phyloP scores from a whole-genome alignment of 1,140 invertebrate species.

The Sipha flava region DNA sequence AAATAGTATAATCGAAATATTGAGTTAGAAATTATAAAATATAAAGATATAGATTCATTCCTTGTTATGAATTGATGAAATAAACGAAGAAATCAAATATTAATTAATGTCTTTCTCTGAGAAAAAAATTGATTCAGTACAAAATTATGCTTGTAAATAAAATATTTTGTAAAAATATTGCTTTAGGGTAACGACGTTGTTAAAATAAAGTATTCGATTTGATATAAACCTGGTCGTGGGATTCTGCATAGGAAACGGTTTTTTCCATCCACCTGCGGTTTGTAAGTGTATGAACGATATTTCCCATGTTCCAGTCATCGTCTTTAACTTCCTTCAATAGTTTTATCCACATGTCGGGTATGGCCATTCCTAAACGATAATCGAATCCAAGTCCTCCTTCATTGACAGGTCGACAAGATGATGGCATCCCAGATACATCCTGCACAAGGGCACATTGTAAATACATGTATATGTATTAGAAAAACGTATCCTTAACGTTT shows the following conservation, averaged over 20 bases:
- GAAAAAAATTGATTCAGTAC: too few relatives aligned
- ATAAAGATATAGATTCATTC: too few relatives aligned
- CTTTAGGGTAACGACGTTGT: too few relatives aligned
- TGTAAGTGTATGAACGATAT: conserved; percentile 88
- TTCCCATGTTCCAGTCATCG: conserved; percentile 90
- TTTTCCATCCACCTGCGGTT: conserved; percentile 94
- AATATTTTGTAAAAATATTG: too few relatives aligned
- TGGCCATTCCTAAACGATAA: conserved; percentile 94
- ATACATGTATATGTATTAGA: not conserved
- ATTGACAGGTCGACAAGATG: conserved; percentile 77
- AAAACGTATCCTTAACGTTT: not conserved
- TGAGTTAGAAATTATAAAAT: too few relatives aligned
- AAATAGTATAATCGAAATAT: too few relatives aligned
- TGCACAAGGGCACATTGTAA: conserved; percentile 41
- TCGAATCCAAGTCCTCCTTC: conserved; percentile 97
- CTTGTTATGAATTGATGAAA: too few relatives aligned
- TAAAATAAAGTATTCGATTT: too few relatives aligned
- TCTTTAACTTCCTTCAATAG: conserved; percentile 73
- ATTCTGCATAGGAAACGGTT: conserved; percentile 93
- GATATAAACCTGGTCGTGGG: conserved; percentile 77
- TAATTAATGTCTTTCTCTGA: too few relatives aligned
- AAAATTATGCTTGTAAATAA: too few relatives aligned
- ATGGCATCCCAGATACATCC: conserved; percentile 99
- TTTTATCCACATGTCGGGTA: conserved; percentile 99
- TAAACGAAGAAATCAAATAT: too few relatives aligned